phyloP scores from a whole-genome alignment of 2,797 vertebrate genomes.

The Erethizon dorsatum region DNA sequence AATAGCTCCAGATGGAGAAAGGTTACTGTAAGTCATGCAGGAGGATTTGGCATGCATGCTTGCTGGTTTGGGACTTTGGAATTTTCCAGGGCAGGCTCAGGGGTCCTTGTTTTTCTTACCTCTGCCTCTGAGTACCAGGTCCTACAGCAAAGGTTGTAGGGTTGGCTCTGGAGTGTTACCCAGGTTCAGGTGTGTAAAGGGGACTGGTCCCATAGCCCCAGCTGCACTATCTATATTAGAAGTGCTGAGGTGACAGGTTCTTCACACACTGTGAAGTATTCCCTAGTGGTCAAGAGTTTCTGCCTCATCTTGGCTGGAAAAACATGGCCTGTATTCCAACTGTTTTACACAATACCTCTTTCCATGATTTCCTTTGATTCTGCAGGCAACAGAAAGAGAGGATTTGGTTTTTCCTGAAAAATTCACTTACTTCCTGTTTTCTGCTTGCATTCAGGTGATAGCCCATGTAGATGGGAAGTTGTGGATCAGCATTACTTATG shows the following conservation, averaged over 20 bases:
- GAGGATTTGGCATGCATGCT: neutral
- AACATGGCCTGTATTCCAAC: neutral
- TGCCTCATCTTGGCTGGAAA: neutral
- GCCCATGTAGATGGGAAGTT: neutral
- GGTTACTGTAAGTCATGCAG: neutral
- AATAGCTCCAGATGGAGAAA: neutral
- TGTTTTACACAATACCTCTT: neutral
- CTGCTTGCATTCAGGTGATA: neutral
- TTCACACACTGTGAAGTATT: rapidly evolving
- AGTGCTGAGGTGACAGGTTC: neutral
- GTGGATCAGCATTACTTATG: neutral
- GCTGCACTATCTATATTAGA: neutral
- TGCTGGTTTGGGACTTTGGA: neutral
- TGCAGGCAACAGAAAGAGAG: neutral
- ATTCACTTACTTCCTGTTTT: neutral
- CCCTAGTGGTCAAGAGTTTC: neutral
- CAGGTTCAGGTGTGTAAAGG: neutral
- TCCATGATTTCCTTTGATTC: neutral
- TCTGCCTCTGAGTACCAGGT: neutral
- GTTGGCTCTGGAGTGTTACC: neutral
- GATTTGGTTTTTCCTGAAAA: neutral
- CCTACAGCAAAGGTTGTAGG: neutral
- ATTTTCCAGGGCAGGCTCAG: neutral
- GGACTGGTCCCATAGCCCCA: too few species aligned
- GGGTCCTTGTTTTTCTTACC: neutral